These are phyloP conservation scores for Yponomeuta plumbellus DNA, from an alignment of 2,888 invertebrate species.

Conservation along the genomic window DNA sequence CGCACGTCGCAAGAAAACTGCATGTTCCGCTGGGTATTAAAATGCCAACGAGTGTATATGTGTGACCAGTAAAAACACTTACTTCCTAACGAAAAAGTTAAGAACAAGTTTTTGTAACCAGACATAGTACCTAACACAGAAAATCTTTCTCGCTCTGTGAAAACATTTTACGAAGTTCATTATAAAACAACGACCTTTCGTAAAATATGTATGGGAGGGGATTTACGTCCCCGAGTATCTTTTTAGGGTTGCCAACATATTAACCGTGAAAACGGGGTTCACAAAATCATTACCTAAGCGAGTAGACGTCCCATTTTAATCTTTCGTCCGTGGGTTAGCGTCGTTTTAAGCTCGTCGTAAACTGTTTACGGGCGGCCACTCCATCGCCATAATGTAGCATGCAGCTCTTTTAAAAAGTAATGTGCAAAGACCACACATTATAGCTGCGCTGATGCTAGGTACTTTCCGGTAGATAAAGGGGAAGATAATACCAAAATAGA, in stretches of 20 bases:
- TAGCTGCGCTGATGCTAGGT: not conserved
- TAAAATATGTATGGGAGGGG: not conserved
- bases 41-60: too few relatives aligned
- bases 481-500: not conserved
- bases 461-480: not conserved
- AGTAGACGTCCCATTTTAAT: conserved; percentile 74
- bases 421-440: not conserved
- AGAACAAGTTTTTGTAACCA: too few relatives aligned
- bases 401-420: not conserved
- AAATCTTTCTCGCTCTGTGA: not conserved
- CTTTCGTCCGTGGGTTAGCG: conserved; percentile 48
- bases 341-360: conserved; percentile 45
- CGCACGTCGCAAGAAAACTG: too few relatives aligned
- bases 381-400: conserved; percentile 19
- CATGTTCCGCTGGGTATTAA: too few relatives aligned
- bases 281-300: conserved; percentile 1
- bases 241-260: not conserved
- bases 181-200: not conserved
- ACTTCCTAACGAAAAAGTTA: too few relatives aligned
- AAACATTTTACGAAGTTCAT: not conserved
- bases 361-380: conserved; percentile 63
- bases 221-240: not conserved
- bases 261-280: conserved; percentile 6
- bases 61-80: too few relatives aligned
- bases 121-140: too few relatives aligned